Percentiles rank a stretch among this genome's conserved stretches.
phyloP scores from a whole-genome alignment of 2,888 invertebrate genomes.

The Salpingus planirostris region DNA sequence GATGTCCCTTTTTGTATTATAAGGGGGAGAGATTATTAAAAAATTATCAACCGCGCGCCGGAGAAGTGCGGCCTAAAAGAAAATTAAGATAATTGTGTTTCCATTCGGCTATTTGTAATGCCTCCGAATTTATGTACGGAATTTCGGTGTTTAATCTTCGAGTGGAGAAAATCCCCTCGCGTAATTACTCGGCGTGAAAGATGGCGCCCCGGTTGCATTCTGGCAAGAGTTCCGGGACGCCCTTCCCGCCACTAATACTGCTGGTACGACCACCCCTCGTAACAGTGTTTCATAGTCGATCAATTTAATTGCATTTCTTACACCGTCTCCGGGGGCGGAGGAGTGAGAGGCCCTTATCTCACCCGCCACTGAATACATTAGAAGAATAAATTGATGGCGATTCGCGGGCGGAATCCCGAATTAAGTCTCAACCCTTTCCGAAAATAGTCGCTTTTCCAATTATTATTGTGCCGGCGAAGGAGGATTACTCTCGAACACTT shows the following conservation, averaged over 20 bases:
- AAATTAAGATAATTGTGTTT: conserved; percentile 42
- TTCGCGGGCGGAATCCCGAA: too few relatives aligned
- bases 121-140: conserved; percentile 37
- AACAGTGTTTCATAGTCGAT: conserved; percentile 24
- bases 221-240: conserved; percentile 20
- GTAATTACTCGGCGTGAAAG: conserved; percentile 39
- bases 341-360: too few relatives aligned
- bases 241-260: conserved; percentile 4
- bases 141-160: conserved; percentile 40
- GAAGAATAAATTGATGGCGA: too few relatives aligned
- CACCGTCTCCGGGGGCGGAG: conserved; percentile 8
- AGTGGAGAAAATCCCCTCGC: conserved; percentile 37
- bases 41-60: conserved; percentile 32
- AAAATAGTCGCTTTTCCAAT: too few relatives aligned
- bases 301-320: conserved; percentile 31
- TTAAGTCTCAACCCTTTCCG: too few relatives aligned
- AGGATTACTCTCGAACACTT: too few relatives aligned
- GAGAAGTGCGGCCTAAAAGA: conserved; percentile 30
- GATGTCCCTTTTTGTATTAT: too few relatives aligned
- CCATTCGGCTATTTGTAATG: conserved; percentile 39
- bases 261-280: conserved; percentile 14
- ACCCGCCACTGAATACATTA: too few relatives aligned
- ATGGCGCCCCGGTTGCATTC: conserved; percentile 33
- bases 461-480: too few relatives aligned
- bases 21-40: conserved; percentile 21